These are phyloP conservation scores for Camponotus pennsylvanicus DNA, from an alignment of 1,140 invertebrate genomes.

Conservation along the genomic window DNA sequence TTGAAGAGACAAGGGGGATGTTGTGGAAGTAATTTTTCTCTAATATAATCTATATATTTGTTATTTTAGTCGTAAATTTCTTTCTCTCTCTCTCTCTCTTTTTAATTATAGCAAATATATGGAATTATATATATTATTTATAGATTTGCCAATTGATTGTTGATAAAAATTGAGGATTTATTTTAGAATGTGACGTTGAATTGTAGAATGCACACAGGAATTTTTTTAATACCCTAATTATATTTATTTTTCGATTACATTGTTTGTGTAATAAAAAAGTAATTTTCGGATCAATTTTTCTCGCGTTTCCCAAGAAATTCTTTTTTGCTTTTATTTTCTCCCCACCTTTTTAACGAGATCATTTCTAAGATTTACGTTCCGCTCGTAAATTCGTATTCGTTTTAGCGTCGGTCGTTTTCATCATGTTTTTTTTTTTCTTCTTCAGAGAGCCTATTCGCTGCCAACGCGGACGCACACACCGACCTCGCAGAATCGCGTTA, in stretches of 20 bases:
- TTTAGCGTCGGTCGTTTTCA: background rate
- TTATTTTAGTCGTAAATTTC: no score
- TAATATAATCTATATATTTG: background rate
- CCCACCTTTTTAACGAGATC: background rate
- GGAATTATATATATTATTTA: no score
- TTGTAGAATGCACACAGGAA: background rate
- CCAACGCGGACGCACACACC: constrained; percentile 82
- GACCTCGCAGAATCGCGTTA: constrained; percentile 83
- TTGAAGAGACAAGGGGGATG: background rate
- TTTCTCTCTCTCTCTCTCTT: no score
- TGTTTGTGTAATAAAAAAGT: background rate
- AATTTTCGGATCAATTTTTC: background rate
- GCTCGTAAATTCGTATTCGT: background rate
- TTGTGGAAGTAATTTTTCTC: background rate
- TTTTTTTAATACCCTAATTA: background rate
- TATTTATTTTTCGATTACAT: background rate
- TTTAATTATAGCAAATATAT: no score
- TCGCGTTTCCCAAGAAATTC: background rate
- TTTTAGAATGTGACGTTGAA: background rate
- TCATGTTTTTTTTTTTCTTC: constrained; percentile 62
- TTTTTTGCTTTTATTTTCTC: background rate
- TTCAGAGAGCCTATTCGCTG: constrained; percentile 84
- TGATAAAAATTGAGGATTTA: no score
- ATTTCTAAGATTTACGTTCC: background rate
- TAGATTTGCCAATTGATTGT: no score